These are phyloP conservation scores for Carassius gibelio DNA, from an alignment of 2,113 vertebrate species.

Conservation along the genomic window DNA sequence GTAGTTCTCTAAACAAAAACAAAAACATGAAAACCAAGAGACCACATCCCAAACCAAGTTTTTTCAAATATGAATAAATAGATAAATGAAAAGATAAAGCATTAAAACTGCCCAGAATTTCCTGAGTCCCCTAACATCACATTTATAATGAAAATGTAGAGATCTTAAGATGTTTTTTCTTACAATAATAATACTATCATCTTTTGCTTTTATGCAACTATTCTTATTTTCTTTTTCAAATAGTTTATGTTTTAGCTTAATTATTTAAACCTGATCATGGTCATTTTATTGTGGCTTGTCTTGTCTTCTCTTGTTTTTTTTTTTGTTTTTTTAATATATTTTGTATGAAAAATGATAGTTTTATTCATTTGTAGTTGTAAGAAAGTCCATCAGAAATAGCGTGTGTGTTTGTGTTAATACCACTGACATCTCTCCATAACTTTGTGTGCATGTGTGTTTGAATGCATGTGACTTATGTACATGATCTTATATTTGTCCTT, in stretches of 20 bases:
- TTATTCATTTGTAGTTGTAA: background rate
- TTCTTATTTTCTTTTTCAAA: conserved; percentile 75
- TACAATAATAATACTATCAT: conserved; percentile 55
- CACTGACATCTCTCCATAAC: background rate
- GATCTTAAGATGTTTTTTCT: conserved; percentile 74
- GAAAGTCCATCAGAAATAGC: conserved; percentile 44
- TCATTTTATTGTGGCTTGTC: conserved; percentile 58
- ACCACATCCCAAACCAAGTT: conserved; percentile 70
- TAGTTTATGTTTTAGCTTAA: conserved; percentile 76
- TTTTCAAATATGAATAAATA: conserved; percentile 76
- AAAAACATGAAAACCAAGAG: conserved; percentile 79
- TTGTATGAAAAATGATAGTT: conserved; percentile 68
- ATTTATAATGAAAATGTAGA: conserved; percentile 75
- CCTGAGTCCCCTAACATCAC: conserved; percentile 62
- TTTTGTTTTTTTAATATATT: conserved; percentile 67
- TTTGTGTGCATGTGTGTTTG: background rate
- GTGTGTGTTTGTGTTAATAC: conserved; percentile 8
- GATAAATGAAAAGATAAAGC: conserved; percentile 80
- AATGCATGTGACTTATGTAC: conserved; percentile 51
- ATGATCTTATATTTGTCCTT: conserved; percentile 21
- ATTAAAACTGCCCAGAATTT: conserved; percentile 76
- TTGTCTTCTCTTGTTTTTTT: conserved; percentile 63
- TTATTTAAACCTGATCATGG: conserved; percentile 76
- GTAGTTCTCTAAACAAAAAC: conserved; percentile 75
- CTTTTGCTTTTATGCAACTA: conserved; percentile 76